A percentile compares a stretch with the other conserved stretches of the same genome.
These are phyloP conservation scores for Phoxinus dragarum DNA, from an alignment of 2,797 vertebrate species.

Conservation along the genomic window DNA sequence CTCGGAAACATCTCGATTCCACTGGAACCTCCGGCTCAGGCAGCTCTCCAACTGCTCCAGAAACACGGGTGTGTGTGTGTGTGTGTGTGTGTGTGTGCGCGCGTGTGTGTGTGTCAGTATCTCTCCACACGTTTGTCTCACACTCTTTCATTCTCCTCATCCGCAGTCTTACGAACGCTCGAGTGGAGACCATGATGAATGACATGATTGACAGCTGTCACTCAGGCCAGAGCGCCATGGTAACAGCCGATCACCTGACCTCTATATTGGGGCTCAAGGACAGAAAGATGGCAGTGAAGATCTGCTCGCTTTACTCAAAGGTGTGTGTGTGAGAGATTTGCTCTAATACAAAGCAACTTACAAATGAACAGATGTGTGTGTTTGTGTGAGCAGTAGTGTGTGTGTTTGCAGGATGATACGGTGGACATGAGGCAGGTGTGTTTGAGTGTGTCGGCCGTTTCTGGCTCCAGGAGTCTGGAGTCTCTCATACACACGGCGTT, in stretches of 20 bases:
- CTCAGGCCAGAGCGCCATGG: conserved; percentile 52
- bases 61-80: conserved; percentile 70
- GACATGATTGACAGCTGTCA: conserved; percentile 73
- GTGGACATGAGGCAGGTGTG: conserved; percentile 83
- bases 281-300: conserved; percentile 45
- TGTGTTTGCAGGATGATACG: conserved; percentile 68
- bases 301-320: conserved; percentile 76
- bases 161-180: conserved; percentile 62
- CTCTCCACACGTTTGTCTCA: not conserved
- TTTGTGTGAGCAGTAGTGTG: too few species aligned
- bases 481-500: conserved; percentile 82
- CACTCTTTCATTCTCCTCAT: not conserved
- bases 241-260: conserved; percentile 64
- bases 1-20: conserved; percentile 83
- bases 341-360: not conserved
- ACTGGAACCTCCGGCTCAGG: conserved; percentile 80
- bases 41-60: conserved; percentile 75
- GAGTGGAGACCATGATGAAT: conserved; percentile 62
- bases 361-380: not conserved
- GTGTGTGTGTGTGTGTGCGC: not conserved
- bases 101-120: not conserved
- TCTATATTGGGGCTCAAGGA: conserved; percentile 68
- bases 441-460: conserved; percentile 77
- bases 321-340: conserved; percentile 56
- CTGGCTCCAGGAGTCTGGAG: conserved; percentile 72